Base-by-base conservation (phyloP, 2,888 invertebrate species). In the Plemyria rubiginata region DNA sequence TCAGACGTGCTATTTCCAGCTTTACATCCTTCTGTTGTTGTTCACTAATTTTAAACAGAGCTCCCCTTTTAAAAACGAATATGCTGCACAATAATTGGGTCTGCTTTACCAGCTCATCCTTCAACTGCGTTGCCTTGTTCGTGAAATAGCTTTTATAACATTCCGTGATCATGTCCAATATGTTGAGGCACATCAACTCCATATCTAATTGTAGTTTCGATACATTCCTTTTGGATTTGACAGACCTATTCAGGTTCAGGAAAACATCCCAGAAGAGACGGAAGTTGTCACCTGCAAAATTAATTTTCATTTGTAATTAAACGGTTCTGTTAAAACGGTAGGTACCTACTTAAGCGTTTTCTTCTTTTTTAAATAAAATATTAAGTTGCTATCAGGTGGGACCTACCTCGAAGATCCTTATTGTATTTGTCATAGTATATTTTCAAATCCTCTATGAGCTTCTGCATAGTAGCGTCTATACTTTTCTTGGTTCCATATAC, bases 21-120 rank as follows among this genome's bases (percentile, higher is more conserved):
- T 69, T 67, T 5, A 89, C 78, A 61, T 91, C 90, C 11, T 72
- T 73, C 71, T 90, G 90, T 55, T 86, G 87, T 66, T 90, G 90
- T 74, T 83, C 76, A 65, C 87, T 88, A 55, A 91, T 76, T 74
- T 90, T 89, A 2, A 80, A 66, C 38, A 77, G 66, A 13, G 57
- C 53, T n/a, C 57, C 66, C 0, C 68, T 63, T 9, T 60, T 70
- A 7, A 71, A 72, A 1, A 60, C 60, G 5, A 90, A 77, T 28
- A 74, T 70, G 4, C 48, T 46, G 58, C 83, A 81, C 60, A 90
- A 64, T 1, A 77, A 58, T 60, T 73, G 56, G 2, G 84, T 73
- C 63, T 80, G 76, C 11, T 61, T 52, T 0, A 59, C 38, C 13
- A 87, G 56, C 53, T 82, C 74, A 0, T 66, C 48, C n/a, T 69